Conservation (phyloP, 2,888 invertebrate species). For the Rotaria macrura region DNA sequence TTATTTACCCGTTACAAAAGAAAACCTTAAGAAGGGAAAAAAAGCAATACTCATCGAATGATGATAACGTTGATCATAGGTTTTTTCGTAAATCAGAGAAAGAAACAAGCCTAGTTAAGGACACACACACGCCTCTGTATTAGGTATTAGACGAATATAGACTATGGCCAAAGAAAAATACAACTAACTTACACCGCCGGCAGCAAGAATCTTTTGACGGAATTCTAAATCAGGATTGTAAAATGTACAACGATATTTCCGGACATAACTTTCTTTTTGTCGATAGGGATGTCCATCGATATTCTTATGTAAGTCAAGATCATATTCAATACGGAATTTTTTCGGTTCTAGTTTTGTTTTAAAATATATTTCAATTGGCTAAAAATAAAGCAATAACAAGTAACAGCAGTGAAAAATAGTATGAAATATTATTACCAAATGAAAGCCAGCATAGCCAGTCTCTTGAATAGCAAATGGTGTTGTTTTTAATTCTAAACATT, state of each 20-base stretch:
- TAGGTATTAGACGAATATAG: not conserved
- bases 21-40: not conserved
- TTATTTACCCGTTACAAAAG: not conserved
- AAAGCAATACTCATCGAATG: not conserved
- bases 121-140: not conserved
- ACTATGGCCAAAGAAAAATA: not conserved
- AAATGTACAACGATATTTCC: constrained; percentile 11
- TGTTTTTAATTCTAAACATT: not conserved
- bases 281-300: not conserved
- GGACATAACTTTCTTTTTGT: not conserved
- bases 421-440: not conserved
- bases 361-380: constrained; percentile 12
- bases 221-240: not conserved
- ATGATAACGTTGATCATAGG: not conserved
- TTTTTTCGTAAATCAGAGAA: not conserved
- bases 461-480: constrained; percentile 14
- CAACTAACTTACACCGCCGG: not conserved
- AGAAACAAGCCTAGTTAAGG: not conserved
- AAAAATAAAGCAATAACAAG: not conserved
- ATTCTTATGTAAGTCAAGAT: not conserved
- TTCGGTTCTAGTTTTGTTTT: not conserved
- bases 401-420: not conserved
- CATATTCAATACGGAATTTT: not conserved
- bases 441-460: constrained; percentile 14
- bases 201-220: not conserved